Evolutionary conservation across 2,888 invertebrate species (phyloP).

Genomic region (Anaspis maculata): DNA sequence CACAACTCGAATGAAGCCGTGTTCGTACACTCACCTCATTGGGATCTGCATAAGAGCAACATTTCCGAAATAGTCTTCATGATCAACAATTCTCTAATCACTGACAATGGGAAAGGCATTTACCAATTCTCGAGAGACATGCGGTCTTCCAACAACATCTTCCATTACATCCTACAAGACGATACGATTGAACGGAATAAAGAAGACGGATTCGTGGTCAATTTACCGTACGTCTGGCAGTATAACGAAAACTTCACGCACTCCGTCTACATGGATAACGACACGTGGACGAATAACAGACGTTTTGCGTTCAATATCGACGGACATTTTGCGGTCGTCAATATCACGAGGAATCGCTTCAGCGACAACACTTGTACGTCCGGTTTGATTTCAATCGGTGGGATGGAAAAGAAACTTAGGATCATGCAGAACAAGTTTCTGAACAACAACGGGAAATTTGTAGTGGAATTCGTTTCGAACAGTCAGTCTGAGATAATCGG

Average conservation of each 20-base stretch:
- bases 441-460: constrained; percentile 70
- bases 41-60: constrained; percentile 79
- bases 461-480: constrained; percentile 81
- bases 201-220: constrained; percentile 79
- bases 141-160: constrained; percentile 92
- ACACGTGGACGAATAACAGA: constrained; percentile 78
- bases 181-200: constrained; percentile 79
- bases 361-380: constrained; percentile 74
- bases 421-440: constrained; percentile 74
- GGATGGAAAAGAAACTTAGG: constrained; percentile 94
- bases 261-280: constrained; percentile 78
- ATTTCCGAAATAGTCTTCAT: constrained; percentile 85
- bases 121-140: constrained; percentile 87
- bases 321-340: constrained; percentile 88
- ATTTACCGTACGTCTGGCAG: constrained; percentile 90
- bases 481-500: constrained; percentile 92
- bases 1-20: constrained; percentile 75
- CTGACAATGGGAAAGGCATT: constrained; percentile 81
- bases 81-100: constrained; percentile 76
- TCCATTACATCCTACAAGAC: constrained; percentile 87
- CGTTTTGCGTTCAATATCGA: constrained; percentile 79
- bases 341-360: constrained; percentile 78
- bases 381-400: constrained; percentile 72
- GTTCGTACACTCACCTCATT: constrained; percentile 73
- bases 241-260: constrained; percentile 93